These are phyloP conservation scores for Serilophus lunatus DNA, from an alignment of 2,113 vertebrate species.

Conservation along the genomic window DNA sequence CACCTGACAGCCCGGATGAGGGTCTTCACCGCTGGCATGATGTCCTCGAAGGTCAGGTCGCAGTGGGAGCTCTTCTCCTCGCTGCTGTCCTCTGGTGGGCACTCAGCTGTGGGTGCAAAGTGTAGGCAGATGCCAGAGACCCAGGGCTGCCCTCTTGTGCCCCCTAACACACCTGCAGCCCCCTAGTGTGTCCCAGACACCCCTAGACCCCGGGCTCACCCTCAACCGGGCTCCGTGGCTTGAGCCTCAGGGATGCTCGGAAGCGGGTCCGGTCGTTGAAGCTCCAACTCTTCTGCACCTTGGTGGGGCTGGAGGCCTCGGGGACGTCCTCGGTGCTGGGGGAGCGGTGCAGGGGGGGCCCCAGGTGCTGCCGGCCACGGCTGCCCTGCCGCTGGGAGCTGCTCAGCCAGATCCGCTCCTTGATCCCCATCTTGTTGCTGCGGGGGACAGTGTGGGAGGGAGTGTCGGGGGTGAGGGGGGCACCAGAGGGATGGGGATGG, in stretches of 20 bases:
- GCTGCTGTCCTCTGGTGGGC: constrained; percentile 79
- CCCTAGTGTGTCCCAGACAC: accelerated
- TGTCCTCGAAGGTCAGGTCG: constrained; percentile 86
- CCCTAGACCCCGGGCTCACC: constrained; percentile 57
- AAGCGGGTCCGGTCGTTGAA: constrained; percentile 96
- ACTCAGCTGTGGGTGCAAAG: constrained; percentile 70
- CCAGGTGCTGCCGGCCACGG: constrained; percentile 73
- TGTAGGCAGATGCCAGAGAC: neutral
- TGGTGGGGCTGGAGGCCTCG: constrained; percentile 84
- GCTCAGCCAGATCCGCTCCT: constrained; percentile 91
- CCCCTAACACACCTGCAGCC: neutral
- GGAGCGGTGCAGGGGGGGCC: constrained; percentile 73
- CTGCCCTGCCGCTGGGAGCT: constrained; percentile 81
- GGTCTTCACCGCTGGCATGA: constrained; percentile 92
- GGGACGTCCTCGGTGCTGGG: constrained; percentile 87
- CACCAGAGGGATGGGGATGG: accelerated
- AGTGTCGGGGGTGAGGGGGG: neutral
- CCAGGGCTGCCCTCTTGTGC: accelerated
- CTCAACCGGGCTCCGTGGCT: constrained; percentile 79
- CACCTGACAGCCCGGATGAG: constrained; percentile 92
- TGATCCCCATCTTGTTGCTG: constrained; percentile 91
- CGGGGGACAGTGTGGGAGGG: neutral
- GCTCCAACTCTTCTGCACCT: constrained; percentile 99
- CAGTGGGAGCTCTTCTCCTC: constrained; percentile 90
- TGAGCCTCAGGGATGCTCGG: constrained; percentile 90